A percentile compares a stretch with the other conserved stretches of the same genome.
Evolutionary conservation across 2,113 vertebrate species (phyloP).

Genomic region (Lagopus muta): DNA sequence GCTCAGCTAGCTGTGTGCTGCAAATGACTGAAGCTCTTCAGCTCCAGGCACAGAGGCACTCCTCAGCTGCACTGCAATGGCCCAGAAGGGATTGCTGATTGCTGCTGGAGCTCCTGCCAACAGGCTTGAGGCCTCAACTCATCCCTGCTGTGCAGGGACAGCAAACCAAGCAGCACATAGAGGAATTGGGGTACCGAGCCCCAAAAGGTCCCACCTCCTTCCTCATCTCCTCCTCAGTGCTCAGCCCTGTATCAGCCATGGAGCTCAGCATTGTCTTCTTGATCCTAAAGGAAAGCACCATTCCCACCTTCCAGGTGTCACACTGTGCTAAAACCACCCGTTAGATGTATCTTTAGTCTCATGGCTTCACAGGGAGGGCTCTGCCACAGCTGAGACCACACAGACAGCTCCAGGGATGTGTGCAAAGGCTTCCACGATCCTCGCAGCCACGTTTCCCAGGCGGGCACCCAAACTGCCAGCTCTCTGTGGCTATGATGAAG

Average conservation of each 20-base stretch:
- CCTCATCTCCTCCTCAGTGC: not conserved
- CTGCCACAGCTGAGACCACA: not conserved
- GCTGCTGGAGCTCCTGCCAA: not conserved
- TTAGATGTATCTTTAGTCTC: not conserved
- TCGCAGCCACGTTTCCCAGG: not conserved
- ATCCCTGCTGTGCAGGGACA: not conserved
- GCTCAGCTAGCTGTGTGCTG: not conserved
- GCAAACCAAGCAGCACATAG: not conserved
- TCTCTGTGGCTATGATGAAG: no score
- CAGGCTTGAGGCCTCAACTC: not conserved
- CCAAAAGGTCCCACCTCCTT: not conserved
- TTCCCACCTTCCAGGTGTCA: not conserved
- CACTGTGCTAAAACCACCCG: fast-evolving
- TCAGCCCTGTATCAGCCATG: not conserved
- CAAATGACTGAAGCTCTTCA: not conserved
- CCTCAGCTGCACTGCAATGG: not conserved
- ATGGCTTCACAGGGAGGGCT: not conserved
- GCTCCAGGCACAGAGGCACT: not conserved
- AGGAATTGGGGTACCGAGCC: not conserved
- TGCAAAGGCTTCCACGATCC: not conserved
- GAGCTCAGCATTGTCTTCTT: not conserved
- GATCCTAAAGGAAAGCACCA: not conserved
- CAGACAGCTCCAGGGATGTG: not conserved
- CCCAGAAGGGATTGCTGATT: not conserved
- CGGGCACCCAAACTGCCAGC: no score